A percentile compares a stretch with the other conserved stretches of the same genome.
Evolutionary conservation across 2,797 vertebrate species (phyloP).

Genomic region (Phrynocephalus guinanensis): DNA sequence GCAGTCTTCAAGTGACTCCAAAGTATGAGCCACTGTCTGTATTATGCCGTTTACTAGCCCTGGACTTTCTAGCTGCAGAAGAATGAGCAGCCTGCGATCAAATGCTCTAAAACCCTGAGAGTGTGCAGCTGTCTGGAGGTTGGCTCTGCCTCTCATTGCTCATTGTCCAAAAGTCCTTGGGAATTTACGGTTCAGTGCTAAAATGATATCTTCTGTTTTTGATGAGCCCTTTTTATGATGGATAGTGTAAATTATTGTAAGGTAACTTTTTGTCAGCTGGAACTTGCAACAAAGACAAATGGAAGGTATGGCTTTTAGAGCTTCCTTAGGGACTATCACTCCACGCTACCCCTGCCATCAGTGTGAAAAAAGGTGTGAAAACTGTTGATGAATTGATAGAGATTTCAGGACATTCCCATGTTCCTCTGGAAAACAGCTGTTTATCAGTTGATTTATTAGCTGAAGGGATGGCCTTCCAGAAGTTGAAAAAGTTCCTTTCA

Average conservation of each 20-base stretch:
- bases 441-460: too few relatives aligned
- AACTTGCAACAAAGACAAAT: constrained; percentile 74
- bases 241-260: constrained; percentile 71
- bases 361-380: constrained; percentile 62
- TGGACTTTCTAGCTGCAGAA: background rate
- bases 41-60: background rate
- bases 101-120: constrained; percentile 2
- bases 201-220: constrained; percentile 67
- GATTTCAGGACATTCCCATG: background rate
- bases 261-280: constrained; percentile 72
- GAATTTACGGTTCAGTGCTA: constrained; percentile 65
- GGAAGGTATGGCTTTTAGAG: constrained; percentile 62
- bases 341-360: background rate
- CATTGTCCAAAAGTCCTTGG: constrained; percentile 68
- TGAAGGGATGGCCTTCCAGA: too few relatives aligned
- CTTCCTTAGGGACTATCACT: constrained; percentile 69
- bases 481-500: too few relatives aligned
- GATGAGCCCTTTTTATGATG: constrained; percentile 67
- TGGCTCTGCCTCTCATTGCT: constrained; percentile 46
- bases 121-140: constrained; percentile 30
- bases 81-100: background rate
- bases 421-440: background rate
- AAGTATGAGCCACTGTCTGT: background rate
- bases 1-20: background rate
- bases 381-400: constrained; percentile 27